Base-by-base conservation (phyloP, 2,888 invertebrate genomes). In the Rhamphomyia laevipes region DNA sequence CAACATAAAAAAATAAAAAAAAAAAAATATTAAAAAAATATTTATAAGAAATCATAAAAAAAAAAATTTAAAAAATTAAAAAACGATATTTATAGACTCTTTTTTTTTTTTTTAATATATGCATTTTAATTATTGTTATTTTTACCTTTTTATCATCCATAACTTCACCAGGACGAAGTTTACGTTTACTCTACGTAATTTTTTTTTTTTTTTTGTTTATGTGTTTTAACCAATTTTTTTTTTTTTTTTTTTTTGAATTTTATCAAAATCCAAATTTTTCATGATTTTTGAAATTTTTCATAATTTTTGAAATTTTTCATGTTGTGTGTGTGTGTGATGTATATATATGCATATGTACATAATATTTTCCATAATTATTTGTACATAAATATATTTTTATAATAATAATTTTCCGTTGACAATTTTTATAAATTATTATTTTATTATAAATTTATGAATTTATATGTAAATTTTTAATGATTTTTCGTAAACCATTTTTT, bases 161-260 rank as follows among this genome's bases (percentile, higher is more conserved):
- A 73, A 92, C 86, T 82, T 91, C 91, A 73, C 91, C 91, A 64
- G 91, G 91, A 66, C 91, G 88, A 74, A 91, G 86, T 82, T 89
- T 87, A 74, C 82, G 86, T 83, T 84, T 80, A 77, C 86, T 86
- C 87, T 82, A 48, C 49, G 13, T 48, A 37, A 33, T 45, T 42
- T 43, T 46, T 11, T 50, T 45, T 43, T 21, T 49, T 11, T 45
- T 47, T 46, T 50, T 21, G 35, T 17, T 33, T 48, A 12, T 3
- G 43, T 40, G 6, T 21, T 41, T 45, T 13, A 38, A 45, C 23
- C 33, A 30, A 45, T 40, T 49, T 48, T 40, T 31, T 27, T 45
- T 47, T 51, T 66, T 62, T 64, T 65, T 54, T 47, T 45, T 49
- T 47, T 50, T 43, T 27, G 44, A 16, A 41, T 40, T 44, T 45